Conservation (phyloP, 2,888 invertebrate genomes). For the Gibbula magus region DNA sequence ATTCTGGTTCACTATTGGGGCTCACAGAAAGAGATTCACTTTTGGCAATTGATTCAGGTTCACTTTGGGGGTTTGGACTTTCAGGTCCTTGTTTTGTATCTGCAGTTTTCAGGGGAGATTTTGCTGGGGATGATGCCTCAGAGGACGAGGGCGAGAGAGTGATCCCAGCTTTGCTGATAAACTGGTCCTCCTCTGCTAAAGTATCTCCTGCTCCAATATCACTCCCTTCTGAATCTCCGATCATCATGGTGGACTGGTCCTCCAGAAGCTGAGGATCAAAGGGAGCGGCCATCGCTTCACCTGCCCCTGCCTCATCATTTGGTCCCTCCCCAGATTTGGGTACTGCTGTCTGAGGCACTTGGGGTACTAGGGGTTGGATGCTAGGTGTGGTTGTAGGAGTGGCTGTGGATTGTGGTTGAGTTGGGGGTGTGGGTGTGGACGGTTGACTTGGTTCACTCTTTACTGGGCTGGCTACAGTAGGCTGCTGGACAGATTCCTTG, state of each 20-base stretch:
- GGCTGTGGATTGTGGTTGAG: too few relatives aligned
- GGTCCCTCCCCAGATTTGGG: constrained; percentile 21
- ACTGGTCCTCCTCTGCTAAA: neutral
- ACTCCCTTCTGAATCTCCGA: neutral
- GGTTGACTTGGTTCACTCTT: neutral
- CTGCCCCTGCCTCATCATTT: constrained; percentile 23
- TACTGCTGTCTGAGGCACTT: too few relatives aligned
- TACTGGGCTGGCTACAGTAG: neutral
- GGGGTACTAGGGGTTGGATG: neutral
- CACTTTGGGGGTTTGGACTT: neutral
- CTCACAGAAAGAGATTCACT: constrained; percentile 9
- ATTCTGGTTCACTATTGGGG: neutral
- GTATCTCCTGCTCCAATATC: constrained; percentile 2
- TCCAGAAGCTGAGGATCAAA: neutral
- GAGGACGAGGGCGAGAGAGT: neutral
- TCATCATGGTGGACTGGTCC: neutral
- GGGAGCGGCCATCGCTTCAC: constrained; percentile 5
- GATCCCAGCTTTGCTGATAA: neutral
- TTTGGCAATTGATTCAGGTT: constrained; percentile 9
- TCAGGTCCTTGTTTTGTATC: neutral
- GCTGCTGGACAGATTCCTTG: neutral
- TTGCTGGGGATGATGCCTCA: neutral
- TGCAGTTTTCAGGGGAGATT: neutral
- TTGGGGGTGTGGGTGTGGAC: too few relatives aligned
- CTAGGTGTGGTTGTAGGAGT: too few relatives aligned